Percentiles rank a stretch among this genome's conserved stretches.
Conservation (phyloP, 2,888 invertebrate species). For the Lathronympha strigana region DNA sequence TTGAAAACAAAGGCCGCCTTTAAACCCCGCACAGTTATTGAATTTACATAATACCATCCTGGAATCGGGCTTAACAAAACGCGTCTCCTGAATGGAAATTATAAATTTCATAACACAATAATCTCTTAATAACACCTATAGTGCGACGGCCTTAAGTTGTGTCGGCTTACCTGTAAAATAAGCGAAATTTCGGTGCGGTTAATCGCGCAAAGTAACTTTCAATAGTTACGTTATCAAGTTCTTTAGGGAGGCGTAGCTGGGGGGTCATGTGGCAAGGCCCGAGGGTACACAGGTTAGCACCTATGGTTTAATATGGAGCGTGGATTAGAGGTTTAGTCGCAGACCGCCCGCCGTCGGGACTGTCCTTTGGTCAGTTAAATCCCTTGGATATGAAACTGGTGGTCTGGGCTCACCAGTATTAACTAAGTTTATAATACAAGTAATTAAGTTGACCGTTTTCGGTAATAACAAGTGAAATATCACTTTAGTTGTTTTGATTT, state of each 20-base stretch:
- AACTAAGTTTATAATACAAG: slow-evolving; percentile 45
- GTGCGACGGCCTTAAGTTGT: slow-evolving; percentile 49
- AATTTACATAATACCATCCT: slow-evolving; percentile 72
- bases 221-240: slow-evolving; percentile 71
- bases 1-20: slow-evolving; percentile 60
- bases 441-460: slow-evolving; percentile 28
- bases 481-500: slow-evolving; percentile 12
- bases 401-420: slow-evolving; percentile 57
- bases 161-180: slow-evolving; percentile 59
- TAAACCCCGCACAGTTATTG: slow-evolving; percentile 56
- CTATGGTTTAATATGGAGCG: slow-evolving; percentile 77
- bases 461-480: slow-evolving; percentile 7
- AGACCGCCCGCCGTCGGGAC: slow-evolving; percentile 60
- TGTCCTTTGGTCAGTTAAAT: slow-evolving; percentile 76
- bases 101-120: slow-evolving; percentile 69
- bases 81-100: slow-evolving; percentile 57
- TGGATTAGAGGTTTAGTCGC: slow-evolving; percentile 80
- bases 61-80: slow-evolving; percentile 60
- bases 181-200: slow-evolving; percentile 54
- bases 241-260: slow-evolving; percentile 52
- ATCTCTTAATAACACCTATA: slow-evolving; percentile 67
- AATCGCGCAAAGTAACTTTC: slow-evolving; percentile 74
- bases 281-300: slow-evolving; percentile 67
- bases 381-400: slow-evolving; percentile 67
- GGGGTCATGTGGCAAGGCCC: slow-evolving; percentile 51